Percentiles rank a stretch among this genome's conserved stretches.
These are phyloP conservation scores for Zapus hudsonius DNA, from an alignment of 2,113 vertebrate genomes.

Conservation along the genomic window DNA sequence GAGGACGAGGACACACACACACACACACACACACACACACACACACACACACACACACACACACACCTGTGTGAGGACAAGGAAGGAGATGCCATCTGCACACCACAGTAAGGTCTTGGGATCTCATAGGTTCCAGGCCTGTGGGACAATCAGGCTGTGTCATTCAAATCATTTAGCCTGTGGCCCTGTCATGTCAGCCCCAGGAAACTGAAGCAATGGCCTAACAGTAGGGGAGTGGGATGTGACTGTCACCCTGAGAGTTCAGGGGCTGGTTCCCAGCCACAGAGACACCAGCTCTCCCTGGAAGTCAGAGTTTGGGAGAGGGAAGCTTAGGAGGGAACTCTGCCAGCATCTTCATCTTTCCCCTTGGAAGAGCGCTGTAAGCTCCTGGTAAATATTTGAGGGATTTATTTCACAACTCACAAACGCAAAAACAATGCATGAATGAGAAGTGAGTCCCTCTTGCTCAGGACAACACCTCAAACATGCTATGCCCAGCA, in stretches of 20 bases:
- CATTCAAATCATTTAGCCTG: accelerated
- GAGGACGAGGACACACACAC: accelerated
- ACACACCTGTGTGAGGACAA: not conserved
- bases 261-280: accelerated
- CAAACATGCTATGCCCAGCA: accelerated
- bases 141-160: accelerated
- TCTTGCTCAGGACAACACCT: accelerated
- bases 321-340: accelerated
- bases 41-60: accelerated
- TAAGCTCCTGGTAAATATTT: not conserved
- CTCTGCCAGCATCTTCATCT: not conserved
- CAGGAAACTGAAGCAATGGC: accelerated
- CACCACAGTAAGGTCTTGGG: not conserved
- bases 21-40: accelerated
- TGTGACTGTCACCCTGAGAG: accelerated
- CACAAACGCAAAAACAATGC: too few relatives aligned
- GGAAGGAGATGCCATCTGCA: accelerated
- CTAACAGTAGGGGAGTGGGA: accelerated
- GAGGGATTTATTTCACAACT: not conserved
- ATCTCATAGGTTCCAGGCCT: not conserved
- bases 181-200: accelerated
- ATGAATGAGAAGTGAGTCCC: accelerated
- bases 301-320: accelerated
- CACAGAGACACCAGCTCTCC: not conserved
- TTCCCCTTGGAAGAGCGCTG: not conserved